Evolutionary conservation across 2,888 invertebrate species (phyloP).

Genomic region (Cataglyphis rosenhaueri): DNA sequence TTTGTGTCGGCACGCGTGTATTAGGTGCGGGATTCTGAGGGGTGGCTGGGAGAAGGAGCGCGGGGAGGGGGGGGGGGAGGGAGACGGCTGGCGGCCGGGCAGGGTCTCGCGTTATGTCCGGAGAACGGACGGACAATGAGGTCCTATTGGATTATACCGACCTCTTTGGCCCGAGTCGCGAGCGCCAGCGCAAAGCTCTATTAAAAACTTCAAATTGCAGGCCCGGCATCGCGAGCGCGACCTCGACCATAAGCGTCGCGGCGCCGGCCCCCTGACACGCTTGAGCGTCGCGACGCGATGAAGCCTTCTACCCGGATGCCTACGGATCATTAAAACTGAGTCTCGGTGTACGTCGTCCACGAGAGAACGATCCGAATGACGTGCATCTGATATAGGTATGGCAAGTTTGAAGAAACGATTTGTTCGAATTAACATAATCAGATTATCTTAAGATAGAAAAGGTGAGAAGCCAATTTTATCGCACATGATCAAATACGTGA

Average conservation of each 20-base stretch:
- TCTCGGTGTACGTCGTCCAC: background rate
- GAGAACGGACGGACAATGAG: constrained; percentile 79
- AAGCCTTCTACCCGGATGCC: constrained; percentile 31
- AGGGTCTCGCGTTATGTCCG: constrained; percentile 61
- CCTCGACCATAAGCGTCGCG: constrained; percentile 11
- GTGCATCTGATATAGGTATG: too few species aligned
- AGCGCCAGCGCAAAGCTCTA: constrained; percentile 73
- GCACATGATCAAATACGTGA: background rate
- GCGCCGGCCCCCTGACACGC: background rate
- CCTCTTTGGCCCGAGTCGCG: constrained; percentile 76
- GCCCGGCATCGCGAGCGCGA: constrained; percentile 25
- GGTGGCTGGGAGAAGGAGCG: background rate
- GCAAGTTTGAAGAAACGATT: background rate
- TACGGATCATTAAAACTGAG: constrained; percentile 11
- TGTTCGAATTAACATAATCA: background rate
- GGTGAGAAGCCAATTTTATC: background rate
- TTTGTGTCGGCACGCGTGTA: constrained; percentile 66
- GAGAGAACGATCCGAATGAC: background rate
- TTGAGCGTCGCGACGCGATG: background rate
- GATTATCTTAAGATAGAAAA: background rate
- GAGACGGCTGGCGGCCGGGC: constrained; percentile 29
- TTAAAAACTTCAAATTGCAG: constrained; percentile 81
- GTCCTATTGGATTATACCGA: constrained; percentile 80
- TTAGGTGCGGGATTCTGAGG: constrained; percentile 36
- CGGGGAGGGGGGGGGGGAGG: constrained; percentile 5